Conservation (phyloP, 2,888 invertebrate genomes). For the Pogonocherus hispidulus region DNA sequence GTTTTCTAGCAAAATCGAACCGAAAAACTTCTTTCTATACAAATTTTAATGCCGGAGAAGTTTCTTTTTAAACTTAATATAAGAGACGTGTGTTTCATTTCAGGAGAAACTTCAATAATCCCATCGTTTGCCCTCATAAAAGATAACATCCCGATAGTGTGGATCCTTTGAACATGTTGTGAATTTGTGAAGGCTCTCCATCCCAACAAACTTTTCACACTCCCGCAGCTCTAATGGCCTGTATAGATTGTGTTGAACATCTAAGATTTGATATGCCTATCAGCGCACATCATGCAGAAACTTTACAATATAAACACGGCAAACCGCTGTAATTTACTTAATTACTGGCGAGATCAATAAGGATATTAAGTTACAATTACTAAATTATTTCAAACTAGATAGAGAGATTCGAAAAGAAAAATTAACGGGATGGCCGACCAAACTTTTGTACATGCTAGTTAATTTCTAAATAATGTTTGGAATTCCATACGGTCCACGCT, state of each 20-base stretch:
- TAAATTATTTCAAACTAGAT: constrained; percentile 23
- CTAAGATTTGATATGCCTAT: constrained; percentile 32
- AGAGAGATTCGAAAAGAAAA: constrained; percentile 16
- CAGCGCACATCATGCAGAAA: constrained; percentile 32
- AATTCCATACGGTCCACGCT: no score
- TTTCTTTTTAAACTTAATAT: constrained; percentile 31
- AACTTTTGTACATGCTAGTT: no score
- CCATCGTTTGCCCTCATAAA: constrained; percentile 52
- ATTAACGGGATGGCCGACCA: no score
- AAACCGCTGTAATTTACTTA: constrained; percentile 46
- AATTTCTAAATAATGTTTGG: no score
- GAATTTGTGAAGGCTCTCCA: constrained; percentile 48
- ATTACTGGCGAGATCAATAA: constrained; percentile 43
- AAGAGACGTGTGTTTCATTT: constrained; percentile 50
- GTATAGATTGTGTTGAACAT: constrained; percentile 30
- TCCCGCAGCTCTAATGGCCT: constrained; percentile 30
- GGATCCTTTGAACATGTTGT: constrained; percentile 54
- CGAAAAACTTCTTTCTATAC: constrained; percentile 26
- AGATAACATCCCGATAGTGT: constrained; percentile 53
- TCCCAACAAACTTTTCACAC: constrained; percentile 34
- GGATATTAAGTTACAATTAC: constrained; percentile 39
- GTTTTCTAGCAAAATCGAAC: constrained; percentile 10
- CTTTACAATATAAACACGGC: constrained; percentile 43
- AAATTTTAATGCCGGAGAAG: constrained; percentile 25
- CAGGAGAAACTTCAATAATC: constrained; percentile 51